Evolutionary conservation across 1,140 invertebrate genomes (phyloP), one percentile per base, ranked within the genome.

Genomic region (Augochlora pura): DNA sequence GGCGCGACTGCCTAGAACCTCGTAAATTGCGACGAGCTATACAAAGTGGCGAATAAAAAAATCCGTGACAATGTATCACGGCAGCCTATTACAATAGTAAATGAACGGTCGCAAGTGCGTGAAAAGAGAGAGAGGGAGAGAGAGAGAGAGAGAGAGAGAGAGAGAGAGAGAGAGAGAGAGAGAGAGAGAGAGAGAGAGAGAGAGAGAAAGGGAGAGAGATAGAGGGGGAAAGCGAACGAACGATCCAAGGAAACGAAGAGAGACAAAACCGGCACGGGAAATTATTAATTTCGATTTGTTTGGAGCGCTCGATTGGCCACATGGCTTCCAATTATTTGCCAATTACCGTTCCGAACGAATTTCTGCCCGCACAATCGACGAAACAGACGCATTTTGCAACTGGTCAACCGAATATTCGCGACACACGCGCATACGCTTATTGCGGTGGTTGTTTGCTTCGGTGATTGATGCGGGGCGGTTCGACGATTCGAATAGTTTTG

Each of bases 271-370:
- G 23, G 25, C n/a, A 32, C 32, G 23, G 63, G 70, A 32, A 71
- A 85, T 74, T 77, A 82, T 83, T 75, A 64, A 87, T 79, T 77
- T 57, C 32, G 38, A 77, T 84, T 80, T 62, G 78, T 83, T 82
- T 85, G 54, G 63, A 62, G 57, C 71, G 70, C 21, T 10, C 57
- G 54, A 2, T 18, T 52, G 57, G 49, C 32, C 69, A 68, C 80
- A 65, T 64, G 67, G 49, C 9, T 59, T 42, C 21, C 57, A 32
- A 38, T 81, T 66, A 68, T 77, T 68, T 65, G 85, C 71, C 85
- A 88, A 87, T 88, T 89, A 87, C 78, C 78, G 75, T 6, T 49
- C 42, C 59, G 21, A 46, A 54, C 59, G 57, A 71, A 32, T 72
- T 83, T 49, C 38, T 72, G 27, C 54, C 66, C 74, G 74, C 66